Conservation (phyloP, 2,113 vertebrate genomes). For the Myanophis thanlyinensis region DNA sequence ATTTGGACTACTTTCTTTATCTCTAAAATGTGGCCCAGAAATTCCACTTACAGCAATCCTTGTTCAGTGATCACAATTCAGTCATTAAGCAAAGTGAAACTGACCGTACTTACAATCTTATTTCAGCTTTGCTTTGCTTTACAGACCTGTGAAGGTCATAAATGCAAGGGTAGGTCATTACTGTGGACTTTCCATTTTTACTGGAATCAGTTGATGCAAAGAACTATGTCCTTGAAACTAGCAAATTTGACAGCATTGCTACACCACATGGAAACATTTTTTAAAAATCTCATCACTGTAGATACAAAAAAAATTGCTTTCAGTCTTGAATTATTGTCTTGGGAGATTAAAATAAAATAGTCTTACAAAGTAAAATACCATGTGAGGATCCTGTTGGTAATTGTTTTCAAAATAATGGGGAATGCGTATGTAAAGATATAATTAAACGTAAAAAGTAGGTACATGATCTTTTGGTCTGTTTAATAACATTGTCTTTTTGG, state of each 20-base stretch:
- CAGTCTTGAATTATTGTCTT: slow-evolving; percentile 4
- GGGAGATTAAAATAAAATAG: neutral
- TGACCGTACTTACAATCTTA: neutral
- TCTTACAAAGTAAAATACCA: neutral
- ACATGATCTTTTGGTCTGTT: neutral
- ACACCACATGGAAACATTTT: neutral
- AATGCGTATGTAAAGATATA: neutral
- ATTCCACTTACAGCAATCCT: neutral
- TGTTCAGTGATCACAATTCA: neutral
- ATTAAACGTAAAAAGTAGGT: neutral
- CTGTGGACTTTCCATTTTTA: neutral
- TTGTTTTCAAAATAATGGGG: neutral
- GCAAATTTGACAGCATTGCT: neutral
- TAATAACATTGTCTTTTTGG: neutral
- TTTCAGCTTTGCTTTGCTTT: neutral
- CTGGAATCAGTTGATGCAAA: neutral
- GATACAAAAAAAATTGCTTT: neutral
- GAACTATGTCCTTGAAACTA: neutral
- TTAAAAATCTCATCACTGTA: neutral
- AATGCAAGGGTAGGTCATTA: neutral
- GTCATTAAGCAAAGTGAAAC: neutral
- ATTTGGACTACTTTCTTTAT: neutral
- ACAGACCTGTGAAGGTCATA: neutral
- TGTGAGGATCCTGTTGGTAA: neutral
- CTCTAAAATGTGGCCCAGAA: neutral